Evolutionary conservation across 2,888 invertebrate genomes (phyloP), one percentile per base, ranked within the genome.

Genomic region (Capitulum mitella): DNA sequence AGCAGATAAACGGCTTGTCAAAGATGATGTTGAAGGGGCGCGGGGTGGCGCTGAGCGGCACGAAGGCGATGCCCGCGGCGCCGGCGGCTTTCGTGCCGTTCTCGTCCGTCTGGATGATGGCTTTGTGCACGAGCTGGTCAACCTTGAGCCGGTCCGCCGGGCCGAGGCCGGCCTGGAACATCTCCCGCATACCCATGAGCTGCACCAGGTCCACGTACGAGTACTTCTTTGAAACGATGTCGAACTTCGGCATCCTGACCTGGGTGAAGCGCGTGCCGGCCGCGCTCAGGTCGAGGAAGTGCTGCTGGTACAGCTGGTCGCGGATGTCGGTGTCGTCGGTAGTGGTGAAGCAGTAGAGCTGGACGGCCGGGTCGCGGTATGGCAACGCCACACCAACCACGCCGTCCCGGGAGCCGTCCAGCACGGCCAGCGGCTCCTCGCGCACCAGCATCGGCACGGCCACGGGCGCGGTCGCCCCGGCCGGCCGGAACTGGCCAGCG

Each of bases 71-170:
- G n/a, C 46, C 75, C 16, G 75, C 75, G 32, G 75, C 75, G n/a
- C 75, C 75, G 43, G 75, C 75, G 10, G 75, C 75, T 29, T 16
- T 8, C 5, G 75, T 75, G 43, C 75, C 75, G 46, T 75, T 29
- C 46, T 75, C 43, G 29, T 75, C 75, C 14, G 75, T 46, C 46
- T 75, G 43, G 12, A 75, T 75, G n/a, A 46, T 29, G 29, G 75
- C 75, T 26, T 46, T 75, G 46, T 75, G 75, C 46, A 46, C 75
- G 16, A 75, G 75, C 29, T 75, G 75, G 29, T 75, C 75, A n/a
- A 75, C 46, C 19, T 75, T 75, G 75, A 75, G 75, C 43, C 8
- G 14, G 75, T 75, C 75, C 3, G 1, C 5, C 0, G n/a, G 46
- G 43, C 75, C 75, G 19, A 75, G 43, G 5, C 75, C 75, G 29